Evolutionary conservation across 2,888 invertebrate genomes (phyloP), one percentile per base, ranked within the genome.

Genomic region (Noctua fimbriata): DNA sequence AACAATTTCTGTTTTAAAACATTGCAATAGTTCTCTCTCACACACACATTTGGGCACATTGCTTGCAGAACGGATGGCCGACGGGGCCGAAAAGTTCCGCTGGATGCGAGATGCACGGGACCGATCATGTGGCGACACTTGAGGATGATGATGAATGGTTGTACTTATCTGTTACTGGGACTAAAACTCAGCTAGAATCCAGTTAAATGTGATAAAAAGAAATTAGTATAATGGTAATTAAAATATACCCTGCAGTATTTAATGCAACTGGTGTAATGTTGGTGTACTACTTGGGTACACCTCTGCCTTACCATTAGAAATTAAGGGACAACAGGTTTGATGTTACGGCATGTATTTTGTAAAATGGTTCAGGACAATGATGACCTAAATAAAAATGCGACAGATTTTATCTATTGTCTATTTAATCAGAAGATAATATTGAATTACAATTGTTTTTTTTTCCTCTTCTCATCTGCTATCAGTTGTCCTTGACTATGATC

Each of bases 1-100:
- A 76, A 52, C 14, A 81, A 44, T 52, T 60, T 49, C 4, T 1
- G 32, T 69, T 52, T 69, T 1, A 24, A 73, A 49, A 49, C 58
- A 36, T 5, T 28, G 24, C n/a, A 70, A 79, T 52, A 41, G 28
- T 41, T 41, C 2, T 41, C 41, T 7, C 41, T 7, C 41, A 41
- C 41, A 41, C 41, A 41, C 41, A 41, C 36, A 4, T 36, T 36
- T 36, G 36, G 5, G 36, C 36, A 41, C 41, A 41, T 41, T 41
- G 41, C 41, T 41, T 7, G 7, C 41, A 41, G 41, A 41, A 41
- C 41, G 41, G 41, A 41, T 41, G 41, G 7, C 41, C 41, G 41
- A 41, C 4, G 36, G 36, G 36, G 36, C 36, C 36, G 36, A 4
- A 41, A 41, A 41, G 7, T 41, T 41, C 41, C 1, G 41, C 41